Evolutionary conservation across 2,113 vertebrate genomes (phyloP).

Genomic region (Egretta garzetta): DNA sequence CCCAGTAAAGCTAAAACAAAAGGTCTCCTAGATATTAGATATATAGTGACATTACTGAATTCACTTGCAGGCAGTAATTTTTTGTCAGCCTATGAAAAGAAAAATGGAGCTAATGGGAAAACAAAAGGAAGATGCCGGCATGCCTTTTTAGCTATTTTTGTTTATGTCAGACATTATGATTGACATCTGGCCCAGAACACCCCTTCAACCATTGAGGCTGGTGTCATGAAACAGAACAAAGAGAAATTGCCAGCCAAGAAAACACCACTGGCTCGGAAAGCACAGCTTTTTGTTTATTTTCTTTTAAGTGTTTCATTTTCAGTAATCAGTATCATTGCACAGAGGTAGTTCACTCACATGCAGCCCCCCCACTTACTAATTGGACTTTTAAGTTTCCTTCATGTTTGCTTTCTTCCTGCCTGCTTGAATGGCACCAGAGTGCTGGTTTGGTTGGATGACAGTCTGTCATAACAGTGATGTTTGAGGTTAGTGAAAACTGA

Average conservation of each 20-base stretch:
- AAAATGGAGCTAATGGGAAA: slow-evolving; percentile 70
- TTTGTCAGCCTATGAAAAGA: slow-evolving; percentile 71
- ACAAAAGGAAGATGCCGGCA: slow-evolving; percentile 67
- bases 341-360: neutral
- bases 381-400: slow-evolving; percentile 21
- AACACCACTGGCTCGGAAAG: slow-evolving; percentile 53
- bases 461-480: slow-evolving; percentile 66
- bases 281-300: slow-evolving; percentile 54
- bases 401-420: slow-evolving; percentile 19
- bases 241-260: slow-evolving; percentile 68
- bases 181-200: slow-evolving; percentile 65
- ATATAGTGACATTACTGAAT: slow-evolving; percentile 70
- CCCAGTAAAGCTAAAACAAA: slow-evolving; percentile 76
- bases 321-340: slow-evolving; percentile 39
- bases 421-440: slow-evolving; percentile 19
- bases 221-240: slow-evolving; percentile 69
- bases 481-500: slow-evolving; percentile 55
- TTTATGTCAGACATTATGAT: slow-evolving; percentile 68
- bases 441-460: slow-evolving; percentile 46
- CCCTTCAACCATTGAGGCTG: slow-evolving; percentile 58
- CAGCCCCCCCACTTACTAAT: neutral
- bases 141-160: slow-evolving; percentile 71
- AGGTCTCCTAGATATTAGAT: slow-evolving; percentile 74
- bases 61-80: slow-evolving; percentile 74
- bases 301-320: slow-evolving; percentile 63